Evolutionary conservation across 64 coral and sea anemone species (phyloP).

Genomic region (Orbicella faveolata): DNA sequence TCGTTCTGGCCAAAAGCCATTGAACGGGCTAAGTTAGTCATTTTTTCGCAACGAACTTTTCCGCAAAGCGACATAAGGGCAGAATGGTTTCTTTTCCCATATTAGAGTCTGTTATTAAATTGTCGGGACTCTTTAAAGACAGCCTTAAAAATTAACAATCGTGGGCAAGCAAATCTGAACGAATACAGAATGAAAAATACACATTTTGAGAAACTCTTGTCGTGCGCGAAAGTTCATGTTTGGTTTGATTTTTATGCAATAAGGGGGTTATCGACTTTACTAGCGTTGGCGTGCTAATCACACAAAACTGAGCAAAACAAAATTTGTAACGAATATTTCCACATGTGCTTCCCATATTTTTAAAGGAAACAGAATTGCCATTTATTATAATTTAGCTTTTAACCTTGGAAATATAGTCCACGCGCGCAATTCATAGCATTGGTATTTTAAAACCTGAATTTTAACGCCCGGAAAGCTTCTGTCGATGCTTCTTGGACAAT

Average conservation of each 20-base stretch:
- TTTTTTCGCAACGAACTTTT: neutral
- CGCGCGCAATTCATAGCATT: neutral
- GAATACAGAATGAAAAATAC: neutral
- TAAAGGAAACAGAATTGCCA: neutral
- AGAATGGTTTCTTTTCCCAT: neutral
- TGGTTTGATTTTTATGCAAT: neutral
- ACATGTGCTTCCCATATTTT: neutral
- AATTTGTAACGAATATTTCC: neutral
- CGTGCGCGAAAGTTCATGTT: neutral
- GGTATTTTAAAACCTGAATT: slow-evolving; percentile 5
- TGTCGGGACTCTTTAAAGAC: neutral
- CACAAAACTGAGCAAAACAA: neutral
- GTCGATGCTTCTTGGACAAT: neutral
- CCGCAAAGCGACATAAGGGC: neutral
- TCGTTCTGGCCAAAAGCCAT: no score
- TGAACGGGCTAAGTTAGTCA: neutral
- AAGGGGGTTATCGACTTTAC: neutral
- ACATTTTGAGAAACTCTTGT: neutral
- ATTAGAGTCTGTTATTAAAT: neutral
- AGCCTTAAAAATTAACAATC: neutral
- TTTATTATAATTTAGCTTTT: neutral
- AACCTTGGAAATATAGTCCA: neutral
- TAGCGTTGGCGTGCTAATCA: neutral
- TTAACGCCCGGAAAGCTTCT: neutral
- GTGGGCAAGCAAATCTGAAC: neutral